Conservation (phyloP, 1,140 invertebrate genomes). For the silkworm (Bombyx mori) region DNA sequence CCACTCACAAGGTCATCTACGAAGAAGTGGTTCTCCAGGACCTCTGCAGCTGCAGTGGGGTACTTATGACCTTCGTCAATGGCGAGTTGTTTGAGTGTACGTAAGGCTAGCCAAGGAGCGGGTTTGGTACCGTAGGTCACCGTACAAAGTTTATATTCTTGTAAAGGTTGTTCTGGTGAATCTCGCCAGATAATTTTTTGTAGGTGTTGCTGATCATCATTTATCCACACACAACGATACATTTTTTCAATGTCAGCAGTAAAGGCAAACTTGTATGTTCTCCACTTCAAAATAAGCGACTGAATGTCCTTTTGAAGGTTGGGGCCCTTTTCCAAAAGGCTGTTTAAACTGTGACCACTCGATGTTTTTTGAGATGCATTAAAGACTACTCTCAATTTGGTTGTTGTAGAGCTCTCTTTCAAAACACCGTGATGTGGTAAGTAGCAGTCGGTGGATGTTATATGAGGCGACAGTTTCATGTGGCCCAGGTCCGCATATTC, state of each 20-base stretch:
- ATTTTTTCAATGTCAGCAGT: slow-evolving; percentile 36
- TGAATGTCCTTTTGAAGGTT: slow-evolving; percentile 41
- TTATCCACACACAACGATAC: slow-evolving; percentile 18
- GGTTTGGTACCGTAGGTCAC: not conserved
- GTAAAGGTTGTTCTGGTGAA: not conserved
- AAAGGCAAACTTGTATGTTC: slow-evolving; percentile 21
- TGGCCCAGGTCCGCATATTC: slow-evolving; percentile 6
- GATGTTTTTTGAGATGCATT: slow-evolving; percentile 38
- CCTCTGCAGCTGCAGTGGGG: slow-evolving; percentile 7
- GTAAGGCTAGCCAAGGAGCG: not conserved
- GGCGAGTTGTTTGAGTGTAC: slow-evolving; percentile 6
- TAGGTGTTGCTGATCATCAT: not conserved
- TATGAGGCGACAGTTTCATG: not conserved
- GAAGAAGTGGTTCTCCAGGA: slow-evolving; percentile 10
- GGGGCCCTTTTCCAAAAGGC: slow-evolving; percentile 38
- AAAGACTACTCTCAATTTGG: slow-evolving; percentile 52
- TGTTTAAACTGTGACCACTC: slow-evolving; percentile 43
- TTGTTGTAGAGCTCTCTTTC: slow-evolving; percentile 18
- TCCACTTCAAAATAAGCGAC: slow-evolving; percentile 23
- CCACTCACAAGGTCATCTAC: slow-evolving; percentile 14
- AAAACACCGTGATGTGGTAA: slow-evolving; percentile 14
- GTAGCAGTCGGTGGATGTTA: slow-evolving; percentile 4
- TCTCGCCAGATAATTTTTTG: not conserved
- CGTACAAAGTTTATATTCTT: not conserved
- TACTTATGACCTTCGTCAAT: slow-evolving; percentile 10